These are phyloP conservation scores for Micrastur ruficollis DNA, from an alignment of 2,797 vertebrate species.

Conservation along the genomic window DNA sequence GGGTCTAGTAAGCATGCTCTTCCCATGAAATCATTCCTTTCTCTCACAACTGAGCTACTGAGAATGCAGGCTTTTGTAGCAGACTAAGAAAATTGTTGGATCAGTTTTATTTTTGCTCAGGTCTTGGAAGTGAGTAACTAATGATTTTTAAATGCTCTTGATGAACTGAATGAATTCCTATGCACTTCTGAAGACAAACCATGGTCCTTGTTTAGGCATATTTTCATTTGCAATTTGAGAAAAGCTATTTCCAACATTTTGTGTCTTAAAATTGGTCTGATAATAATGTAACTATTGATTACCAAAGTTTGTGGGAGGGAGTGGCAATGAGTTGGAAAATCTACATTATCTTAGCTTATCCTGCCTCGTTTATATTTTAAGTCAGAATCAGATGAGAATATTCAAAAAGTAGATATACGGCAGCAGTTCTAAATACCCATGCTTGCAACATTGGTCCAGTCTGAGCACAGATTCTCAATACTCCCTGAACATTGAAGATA, in stretches of 20 bases:
- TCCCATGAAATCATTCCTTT: neutral
- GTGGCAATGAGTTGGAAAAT: neutral
- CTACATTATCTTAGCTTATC: neutral
- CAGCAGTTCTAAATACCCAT: fast-evolving
- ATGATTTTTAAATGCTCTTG: neutral
- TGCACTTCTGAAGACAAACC: neutral
- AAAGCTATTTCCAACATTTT: neutral
- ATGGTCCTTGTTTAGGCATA: neutral
- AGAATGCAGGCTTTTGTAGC: neutral
- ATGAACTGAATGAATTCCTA: neutral
- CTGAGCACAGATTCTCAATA: neutral
- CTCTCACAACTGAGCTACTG: neutral
- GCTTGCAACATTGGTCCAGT: neutral
- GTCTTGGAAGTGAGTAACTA: neutral
- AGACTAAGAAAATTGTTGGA: neutral
- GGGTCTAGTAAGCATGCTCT: neutral
- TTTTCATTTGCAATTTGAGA: neutral
- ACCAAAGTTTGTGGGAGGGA: neutral
- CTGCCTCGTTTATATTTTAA: neutral
- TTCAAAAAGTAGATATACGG: neutral
- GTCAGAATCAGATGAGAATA: neutral
- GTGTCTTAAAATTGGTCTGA: neutral
- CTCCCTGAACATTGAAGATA: neutral
- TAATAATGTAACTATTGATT: neutral
- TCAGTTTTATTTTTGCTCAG: neutral